Evolutionary conservation across 2,888 invertebrate species (phyloP), one percentile per base, ranked within the genome.

Genomic region (Ochlodes sylvanus): DNA sequence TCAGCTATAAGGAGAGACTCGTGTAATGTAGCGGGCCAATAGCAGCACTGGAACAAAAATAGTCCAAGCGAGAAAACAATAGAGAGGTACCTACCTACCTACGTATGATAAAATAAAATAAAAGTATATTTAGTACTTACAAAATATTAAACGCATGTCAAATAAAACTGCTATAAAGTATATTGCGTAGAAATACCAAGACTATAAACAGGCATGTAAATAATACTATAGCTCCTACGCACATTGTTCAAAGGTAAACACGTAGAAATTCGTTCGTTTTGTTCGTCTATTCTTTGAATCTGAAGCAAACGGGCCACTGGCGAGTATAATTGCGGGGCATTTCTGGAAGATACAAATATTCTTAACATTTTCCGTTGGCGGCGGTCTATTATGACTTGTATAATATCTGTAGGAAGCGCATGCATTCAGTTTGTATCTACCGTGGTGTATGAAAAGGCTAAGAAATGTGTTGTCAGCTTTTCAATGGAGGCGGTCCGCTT

Each of bases 211-310:
- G 10, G 14, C 27, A 41, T 15, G 75, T 73, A 72, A 75, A 80
- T 78, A 77, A 79, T 78, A 77, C 78, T 79, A 79, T 80, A 76
- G 79, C 85, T 85, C 87, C 87, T 87, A 87, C 84, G 85, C 85
- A 85, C 80, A 84, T 85, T 86, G 83, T 86, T 85, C 79, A 80
- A 85, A 86, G 75, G 84, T 87, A 88, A 89, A 90, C 86, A 89
- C 80, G 80, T 82, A 81, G 84, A 85, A 83, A 86, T 85, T 81
- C 83, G 79, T 84, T 85, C 82, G 81, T 84, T 84, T 86, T 86
- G 84, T 85, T 79, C 80, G 76, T 76, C 74, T 73, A 77, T 80
- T 83, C 79, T 82, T 73, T 79, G 77, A 77, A 75, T 79, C 79
- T 71, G 76, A 79, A 77, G 79, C 78, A 78, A 77, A 79, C 75